These are phyloP conservation scores for Pocillopora verrucosa DNA, from an alignment of 64 coral and sea anemone species.

Conservation along the genomic window DNA sequence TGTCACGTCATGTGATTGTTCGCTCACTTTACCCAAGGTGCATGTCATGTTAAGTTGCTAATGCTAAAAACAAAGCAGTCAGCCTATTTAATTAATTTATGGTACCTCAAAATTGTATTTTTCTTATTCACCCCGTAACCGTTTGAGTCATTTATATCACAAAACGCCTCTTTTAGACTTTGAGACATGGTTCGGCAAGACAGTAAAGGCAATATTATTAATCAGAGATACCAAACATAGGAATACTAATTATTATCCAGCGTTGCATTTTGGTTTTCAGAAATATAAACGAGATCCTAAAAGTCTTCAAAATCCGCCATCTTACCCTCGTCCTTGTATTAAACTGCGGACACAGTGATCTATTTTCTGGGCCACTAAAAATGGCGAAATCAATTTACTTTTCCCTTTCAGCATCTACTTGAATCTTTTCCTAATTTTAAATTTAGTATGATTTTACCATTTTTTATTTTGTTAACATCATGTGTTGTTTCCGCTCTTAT, in stretches of 20 bases:
- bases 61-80: neutral
- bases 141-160: neutral
- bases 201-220: neutral
- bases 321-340: no score
- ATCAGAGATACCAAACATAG: neutral
- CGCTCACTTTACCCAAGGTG: neutral
- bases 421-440: neutral
- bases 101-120: neutral
- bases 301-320: no score
- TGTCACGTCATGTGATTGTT: neutral
- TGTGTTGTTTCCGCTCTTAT: neutral
- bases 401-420: neutral
- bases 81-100: neutral
- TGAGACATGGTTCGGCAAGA: neutral
- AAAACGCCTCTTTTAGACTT: neutral
- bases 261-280: neutral
- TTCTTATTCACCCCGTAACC: neutral
- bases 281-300: no score
- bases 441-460: neutral
- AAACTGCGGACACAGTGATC: no score
- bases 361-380: no score
- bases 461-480: neutral
- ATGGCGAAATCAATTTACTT: neutral
- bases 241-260: neutral
- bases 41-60: neutral